Percentiles rank a stretch among this genome's conserved stretches.
Conservation (phyloP, 1,140 invertebrate genomes). For the Idris sp. region DNA sequence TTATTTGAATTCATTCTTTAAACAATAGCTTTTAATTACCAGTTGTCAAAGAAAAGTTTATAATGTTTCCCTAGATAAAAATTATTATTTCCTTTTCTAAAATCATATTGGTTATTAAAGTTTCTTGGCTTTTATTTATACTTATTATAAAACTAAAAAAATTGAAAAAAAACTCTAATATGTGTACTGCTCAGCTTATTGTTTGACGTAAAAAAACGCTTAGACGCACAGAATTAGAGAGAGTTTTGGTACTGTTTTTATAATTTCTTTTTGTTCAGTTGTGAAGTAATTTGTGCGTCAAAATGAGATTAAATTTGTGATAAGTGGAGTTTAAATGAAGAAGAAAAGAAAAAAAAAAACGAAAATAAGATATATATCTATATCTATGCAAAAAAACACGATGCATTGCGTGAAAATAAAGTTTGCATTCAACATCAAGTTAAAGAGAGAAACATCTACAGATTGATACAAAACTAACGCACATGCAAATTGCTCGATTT, state of each 20-base stretch:
- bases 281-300: conserved; percentile 21
- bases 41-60: too few relatives aligned
- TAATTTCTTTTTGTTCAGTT: neutral
- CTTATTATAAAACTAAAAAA: conserved; percentile 4
- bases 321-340: neutral
- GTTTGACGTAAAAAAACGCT: conserved; percentile 23
- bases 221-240: conserved; percentile 56
- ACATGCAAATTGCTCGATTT: conserved; percentile 37
- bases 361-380: too few relatives aligned
- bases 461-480: conserved; percentile 34
- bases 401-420: conserved; percentile 34
- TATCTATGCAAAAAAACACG: conserved; percentile 16
- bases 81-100: too few relatives aligned
- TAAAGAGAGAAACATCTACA: conserved; percentile 41
- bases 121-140: conserved; percentile 31
- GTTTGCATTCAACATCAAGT: conserved; percentile 32
- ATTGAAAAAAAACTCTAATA: conserved; percentile 15
- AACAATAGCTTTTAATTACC: too few relatives aligned
- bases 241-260: conserved; percentile 16
- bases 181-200: conserved; percentile 42
- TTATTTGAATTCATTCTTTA: too few relatives aligned
- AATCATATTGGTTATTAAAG: too few relatives aligned
- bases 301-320: conserved; percentile 1
- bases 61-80: too few relatives aligned
- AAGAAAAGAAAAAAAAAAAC: conserved; percentile 6